A percentile compares a stretch with the other conserved stretches of the same genome.
Conservation (phyloP, 1,140 invertebrate species). For the Ectropis grisescens region DNA sequence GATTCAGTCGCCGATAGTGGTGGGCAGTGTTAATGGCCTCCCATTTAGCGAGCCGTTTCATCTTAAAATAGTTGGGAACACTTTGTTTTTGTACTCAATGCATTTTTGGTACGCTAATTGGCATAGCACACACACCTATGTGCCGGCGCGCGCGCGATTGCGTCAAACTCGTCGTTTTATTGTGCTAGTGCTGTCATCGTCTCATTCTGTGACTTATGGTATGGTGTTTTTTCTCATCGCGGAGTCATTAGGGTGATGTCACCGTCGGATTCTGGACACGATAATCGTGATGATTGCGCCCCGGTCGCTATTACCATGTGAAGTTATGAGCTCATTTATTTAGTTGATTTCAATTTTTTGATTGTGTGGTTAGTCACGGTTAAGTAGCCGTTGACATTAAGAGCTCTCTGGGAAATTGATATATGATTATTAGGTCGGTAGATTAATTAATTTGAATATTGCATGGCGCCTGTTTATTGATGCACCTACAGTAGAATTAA, state of each 20-base stretch:
- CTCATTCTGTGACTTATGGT: slow-evolving; percentile 25
- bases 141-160: slow-evolving; percentile 24
- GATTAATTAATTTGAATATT: slow-evolving; percentile 28
- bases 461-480: slow-evolving; percentile 20
- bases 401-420: slow-evolving; percentile 29
- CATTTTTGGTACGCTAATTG: slow-evolving; percentile 44
- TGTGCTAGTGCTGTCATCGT: slow-evolving; percentile 39
- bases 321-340: slow-evolving; percentile 44
- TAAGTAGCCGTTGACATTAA: slow-evolving; percentile 33
- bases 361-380: slow-evolving; percentile 24
- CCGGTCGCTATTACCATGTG: slow-evolving; percentile 28
- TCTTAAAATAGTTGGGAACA: slow-evolving; percentile 37
- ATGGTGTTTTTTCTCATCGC: slow-evolving; percentile 37
- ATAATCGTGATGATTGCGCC: slow-evolving; percentile 43
- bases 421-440: slow-evolving; percentile 35
- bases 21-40: slow-evolving; percentile 39
- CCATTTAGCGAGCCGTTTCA: slow-evolving; percentile 36
- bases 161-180: slow-evolving; percentile 35
- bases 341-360: slow-evolving; percentile 26
- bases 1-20: slow-evolving; percentile 31
- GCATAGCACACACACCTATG: slow-evolving; percentile 25
- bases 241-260: slow-evolving; percentile 47
- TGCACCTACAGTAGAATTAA: no score
- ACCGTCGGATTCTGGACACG: slow-evolving; percentile 37
- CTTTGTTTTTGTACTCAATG: slow-evolving; percentile 46